Evolutionary conservation across 2,888 invertebrate genomes (phyloP).

Genomic region (Bibio marci): DNA sequence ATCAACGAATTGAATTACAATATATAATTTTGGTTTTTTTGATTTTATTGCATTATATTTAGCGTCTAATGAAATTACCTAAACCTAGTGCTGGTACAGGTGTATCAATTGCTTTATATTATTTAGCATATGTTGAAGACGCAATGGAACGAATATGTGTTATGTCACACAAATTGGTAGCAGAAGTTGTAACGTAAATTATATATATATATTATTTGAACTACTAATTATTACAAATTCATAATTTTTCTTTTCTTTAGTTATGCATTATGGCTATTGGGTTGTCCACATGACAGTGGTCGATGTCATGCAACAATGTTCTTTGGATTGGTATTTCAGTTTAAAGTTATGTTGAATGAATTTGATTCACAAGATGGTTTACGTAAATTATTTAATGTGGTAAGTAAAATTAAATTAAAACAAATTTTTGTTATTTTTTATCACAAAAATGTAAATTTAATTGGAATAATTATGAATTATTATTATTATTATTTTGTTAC

Average conservation of each 20-base stretch:
- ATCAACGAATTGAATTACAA: background rate
- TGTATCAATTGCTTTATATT: constrained; percentile 90
- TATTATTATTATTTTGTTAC: background rate
- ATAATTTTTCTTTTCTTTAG: constrained; percentile 1
- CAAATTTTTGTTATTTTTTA: constrained; percentile 3
- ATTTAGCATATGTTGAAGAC: constrained; percentile 91
- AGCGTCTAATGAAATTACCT: constrained; percentile 75
- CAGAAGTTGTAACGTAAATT: constrained; percentile 52
- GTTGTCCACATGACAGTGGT: constrained; percentile 95
- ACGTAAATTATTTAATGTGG: constrained; percentile 80
- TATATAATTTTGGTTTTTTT: too few species aligned
- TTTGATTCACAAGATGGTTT: constrained; percentile 89
- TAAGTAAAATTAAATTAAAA: constrained; percentile 14
- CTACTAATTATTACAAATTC: too few species aligned
- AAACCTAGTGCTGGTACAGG: constrained; percentile 90
- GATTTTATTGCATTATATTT: background rate
- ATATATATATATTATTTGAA: too few species aligned
- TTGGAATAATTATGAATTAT: too few species aligned
- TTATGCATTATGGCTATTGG: constrained; percentile 87
- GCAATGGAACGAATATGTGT: constrained; percentile 92
- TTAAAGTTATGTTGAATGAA: constrained; percentile 79
- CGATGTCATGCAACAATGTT: constrained; percentile 97
- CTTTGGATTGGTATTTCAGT: constrained; percentile 87
- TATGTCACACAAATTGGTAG: constrained; percentile 58
- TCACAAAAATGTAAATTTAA: too few species aligned